These are phyloP conservation scores for Trachelus tabidus DNA, from an alignment of 2,888 invertebrate species.

Conservation along the genomic window DNA sequence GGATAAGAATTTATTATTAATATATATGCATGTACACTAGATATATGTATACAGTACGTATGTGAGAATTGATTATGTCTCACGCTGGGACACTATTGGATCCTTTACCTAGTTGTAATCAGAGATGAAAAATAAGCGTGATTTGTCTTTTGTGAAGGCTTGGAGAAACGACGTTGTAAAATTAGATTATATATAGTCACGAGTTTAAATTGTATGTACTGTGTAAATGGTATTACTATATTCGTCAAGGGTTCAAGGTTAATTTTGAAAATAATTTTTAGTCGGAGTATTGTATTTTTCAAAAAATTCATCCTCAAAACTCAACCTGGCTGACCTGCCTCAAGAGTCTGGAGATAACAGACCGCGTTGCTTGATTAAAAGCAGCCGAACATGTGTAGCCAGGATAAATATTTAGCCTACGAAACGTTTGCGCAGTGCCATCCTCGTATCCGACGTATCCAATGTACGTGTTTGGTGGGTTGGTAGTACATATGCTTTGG, in stretches of 20 bases:
- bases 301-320: neutral
- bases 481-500: neutral
- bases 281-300: neutral
- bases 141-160: neutral
- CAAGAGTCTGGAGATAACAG: neutral
- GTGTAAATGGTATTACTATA: neutral
- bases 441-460: neutral
- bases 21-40: neutral
- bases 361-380: conserved; percentile 22
- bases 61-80: neutral
- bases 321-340: neutral
- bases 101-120: neutral
- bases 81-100: neutral
- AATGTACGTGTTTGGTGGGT: neutral
- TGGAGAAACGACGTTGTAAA: neutral
- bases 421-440: conserved; percentile 29
- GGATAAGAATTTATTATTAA: neutral
- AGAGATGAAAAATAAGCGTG: neutral
- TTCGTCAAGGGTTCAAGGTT: neutral
- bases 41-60: neutral
- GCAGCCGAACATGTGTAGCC: conserved; percentile 38
- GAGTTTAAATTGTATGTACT: neutral
- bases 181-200: neutral
- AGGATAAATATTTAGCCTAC: conserved; percentile 45
- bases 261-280: neutral